Evolutionary conservation across 2,797 vertebrate genomes (phyloP).

Genomic region (Siniperca obscura): DNA sequence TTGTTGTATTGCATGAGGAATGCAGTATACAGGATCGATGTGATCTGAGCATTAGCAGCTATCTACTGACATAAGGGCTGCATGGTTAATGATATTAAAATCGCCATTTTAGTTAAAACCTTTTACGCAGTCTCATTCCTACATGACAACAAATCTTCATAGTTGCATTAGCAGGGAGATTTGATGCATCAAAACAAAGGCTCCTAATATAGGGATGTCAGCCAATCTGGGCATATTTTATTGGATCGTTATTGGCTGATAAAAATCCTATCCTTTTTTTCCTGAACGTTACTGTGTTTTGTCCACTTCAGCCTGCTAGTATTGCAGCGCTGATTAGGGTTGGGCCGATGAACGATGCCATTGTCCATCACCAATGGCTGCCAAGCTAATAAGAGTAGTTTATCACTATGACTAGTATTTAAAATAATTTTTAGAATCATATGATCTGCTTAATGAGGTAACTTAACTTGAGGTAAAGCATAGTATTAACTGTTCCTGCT

Average conservation of each 20-base stretch:
- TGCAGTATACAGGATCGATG: background rate
- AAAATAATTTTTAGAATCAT: too few relatives aligned
- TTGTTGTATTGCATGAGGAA: constrained; percentile 19
- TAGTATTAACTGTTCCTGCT: too few relatives aligned
- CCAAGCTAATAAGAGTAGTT: too few relatives aligned
- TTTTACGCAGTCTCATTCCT: constrained; percentile 6
- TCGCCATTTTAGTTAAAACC: background rate
- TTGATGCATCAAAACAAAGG: constrained; percentile 9
- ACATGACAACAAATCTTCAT: background rate
- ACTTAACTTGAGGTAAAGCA: too few relatives aligned
- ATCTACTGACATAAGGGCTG: background rate
- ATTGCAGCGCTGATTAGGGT: too few relatives aligned
- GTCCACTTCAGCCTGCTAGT: background rate
- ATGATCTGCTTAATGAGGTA: too few relatives aligned
- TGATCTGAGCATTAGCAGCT: background rate
- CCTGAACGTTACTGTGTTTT: background rate
- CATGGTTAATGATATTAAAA: constrained; percentile 9
- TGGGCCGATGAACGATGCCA: too few relatives aligned
- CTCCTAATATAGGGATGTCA: background rate
- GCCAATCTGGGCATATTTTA: background rate
- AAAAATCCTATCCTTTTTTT: background rate
- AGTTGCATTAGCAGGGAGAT: background rate
- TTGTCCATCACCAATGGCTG: too few relatives aligned
- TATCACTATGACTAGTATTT: too few relatives aligned
- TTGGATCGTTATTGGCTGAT: background rate